Conservation (phyloP, 2,888 invertebrate species). For the Ormyrus rosae region DNA sequence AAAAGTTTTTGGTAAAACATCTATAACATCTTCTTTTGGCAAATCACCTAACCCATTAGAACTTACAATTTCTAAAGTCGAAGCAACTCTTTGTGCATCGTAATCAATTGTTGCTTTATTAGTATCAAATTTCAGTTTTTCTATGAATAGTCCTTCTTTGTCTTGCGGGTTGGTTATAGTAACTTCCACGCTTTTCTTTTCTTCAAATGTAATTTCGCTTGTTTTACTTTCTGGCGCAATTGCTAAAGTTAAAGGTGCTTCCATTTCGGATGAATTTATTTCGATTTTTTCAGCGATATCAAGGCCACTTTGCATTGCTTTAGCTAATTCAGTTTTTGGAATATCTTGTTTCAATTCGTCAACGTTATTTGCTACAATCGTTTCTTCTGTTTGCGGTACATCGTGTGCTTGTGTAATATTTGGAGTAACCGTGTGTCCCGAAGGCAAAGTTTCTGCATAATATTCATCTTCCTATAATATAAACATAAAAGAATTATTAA, state of each 20-base stretch:
- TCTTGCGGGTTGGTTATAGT: slow-evolving; percentile 75
- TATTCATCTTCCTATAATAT: slow-evolving; percentile 64
- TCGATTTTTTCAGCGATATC: slow-evolving; percentile 76
- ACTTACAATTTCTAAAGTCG: slow-evolving; percentile 68
- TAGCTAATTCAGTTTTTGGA: slow-evolving; percentile 66
- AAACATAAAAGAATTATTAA: slow-evolving; percentile 39
- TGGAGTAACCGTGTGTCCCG: slow-evolving; percentile 51
- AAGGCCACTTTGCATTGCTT: slow-evolving; percentile 73
- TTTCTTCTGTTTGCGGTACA: slow-evolving; percentile 70
- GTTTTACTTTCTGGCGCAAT: slow-evolving; percentile 78
- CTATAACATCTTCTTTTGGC: slow-evolving; percentile 49
- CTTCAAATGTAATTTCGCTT: slow-evolving; percentile 77
- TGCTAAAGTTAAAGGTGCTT: slow-evolving; percentile 75
- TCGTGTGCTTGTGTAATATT: slow-evolving; percentile 67
- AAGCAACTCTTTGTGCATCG: slow-evolving; percentile 65
- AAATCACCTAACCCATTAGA: slow-evolving; percentile 63
- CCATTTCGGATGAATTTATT: slow-evolving; percentile 77
- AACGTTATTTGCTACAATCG: slow-evolving; percentile 64
- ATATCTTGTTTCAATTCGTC: slow-evolving; percentile 72
- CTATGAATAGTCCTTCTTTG: slow-evolving; percentile 67
- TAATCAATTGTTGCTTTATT: slow-evolving; percentile 67
- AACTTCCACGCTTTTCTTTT: slow-evolving; percentile 80
- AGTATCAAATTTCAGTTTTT: slow-evolving; percentile 62
- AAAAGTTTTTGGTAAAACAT: slow-evolving; percentile 62
- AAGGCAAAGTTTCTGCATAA: slow-evolving; percentile 62